Evolutionary conservation across 2,888 invertebrate species (phyloP), one percentile per base, ranked within the genome.

Genomic region (Cephus runcator): DNA sequence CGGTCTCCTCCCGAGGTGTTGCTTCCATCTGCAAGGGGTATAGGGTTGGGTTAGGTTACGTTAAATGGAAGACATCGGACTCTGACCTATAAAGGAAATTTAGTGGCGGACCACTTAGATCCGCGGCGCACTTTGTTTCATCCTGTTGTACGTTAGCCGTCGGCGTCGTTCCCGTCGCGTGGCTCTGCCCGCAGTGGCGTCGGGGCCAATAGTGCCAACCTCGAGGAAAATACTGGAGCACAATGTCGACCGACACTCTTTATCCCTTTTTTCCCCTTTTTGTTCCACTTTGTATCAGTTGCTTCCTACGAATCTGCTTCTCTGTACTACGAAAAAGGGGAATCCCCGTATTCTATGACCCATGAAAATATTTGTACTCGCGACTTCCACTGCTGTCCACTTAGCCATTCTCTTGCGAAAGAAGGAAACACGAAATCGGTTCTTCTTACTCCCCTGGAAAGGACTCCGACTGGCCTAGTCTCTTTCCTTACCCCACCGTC

Each of bases 71-170:
- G 69, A 74, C 76, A 75, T 76, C 69, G 23, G 56, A 77, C 78
- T 78, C 69, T 74, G 79, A 78, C 79, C 78, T 78, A 79, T 74
- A 79, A 79, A 77, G 73, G 30, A 69, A 78, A 76, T 79, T 76
- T 77, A 77, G 77, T 78, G 69, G 74, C 73, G 69, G 69, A 69
- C 77, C 76, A 78, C 73, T 78, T 79, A 77, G 56, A 56, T 56
- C 56, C 56, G 56, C 56, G 56, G 56, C 56, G 56, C 56, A 56
- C 56, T 56, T 56, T 56, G 56, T 56, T 56, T 56, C 56, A 56
- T 56, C 56, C 23, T 23, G 56, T 56, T 56, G 23, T 56, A 56
- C 56, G 56, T 56, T 56, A 56, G 56, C 56, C 56, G 56, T 56
- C 56, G 56, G 23, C 56, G 23, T 56, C 23, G 56, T 56, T 23